Conservation (phyloP, 2,888 invertebrate genomes). For the Scaptomyza parva region DNA sequence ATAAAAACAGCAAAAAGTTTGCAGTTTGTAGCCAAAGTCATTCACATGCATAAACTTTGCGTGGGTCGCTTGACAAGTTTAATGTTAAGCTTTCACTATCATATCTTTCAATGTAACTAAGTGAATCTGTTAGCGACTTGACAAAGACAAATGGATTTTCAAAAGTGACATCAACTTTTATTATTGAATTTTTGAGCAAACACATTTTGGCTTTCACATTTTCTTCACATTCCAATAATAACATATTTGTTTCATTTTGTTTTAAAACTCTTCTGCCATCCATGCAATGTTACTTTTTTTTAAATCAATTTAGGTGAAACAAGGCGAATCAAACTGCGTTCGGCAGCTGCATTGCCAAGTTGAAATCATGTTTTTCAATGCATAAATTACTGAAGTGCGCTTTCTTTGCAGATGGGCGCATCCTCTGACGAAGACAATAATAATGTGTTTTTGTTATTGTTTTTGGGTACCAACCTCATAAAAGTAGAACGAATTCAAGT, state of each 20-base stretch:
- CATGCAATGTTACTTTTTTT: background rate
- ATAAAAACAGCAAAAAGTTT: conserved; percentile 32
- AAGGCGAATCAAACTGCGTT: conserved; percentile 26
- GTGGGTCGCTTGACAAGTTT: conserved; percentile 19
- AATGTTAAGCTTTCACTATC: background rate
- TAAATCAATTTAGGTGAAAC: conserved; percentile 35
- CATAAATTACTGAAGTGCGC: conserved; percentile 53
- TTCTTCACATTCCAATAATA: no score
- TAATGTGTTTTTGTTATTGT: background rate
- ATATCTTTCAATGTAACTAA: background rate
- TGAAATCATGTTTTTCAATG: conserved; percentile 32
- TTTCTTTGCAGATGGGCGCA: conserved; percentile 22
- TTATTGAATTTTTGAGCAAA: background rate
- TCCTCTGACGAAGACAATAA: conserved; percentile 7
- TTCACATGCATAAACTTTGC: conserved; percentile 40
- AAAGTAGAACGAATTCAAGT: conserved; percentile 84
- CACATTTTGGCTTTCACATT: background rate
- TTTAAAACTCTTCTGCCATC: background rate
- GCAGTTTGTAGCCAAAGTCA: conserved; percentile 40
- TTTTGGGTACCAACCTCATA: conserved; percentile 80
- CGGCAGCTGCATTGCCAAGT: conserved; percentile 30
- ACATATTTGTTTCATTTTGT: background rate
- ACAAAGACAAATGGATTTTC: conserved; percentile 1
- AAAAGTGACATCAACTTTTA: background rate
- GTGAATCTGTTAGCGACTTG: background rate